Base-by-base conservation (phyloP, 2,113 vertebrate genomes). In the Nansenia antarctica region DNA sequence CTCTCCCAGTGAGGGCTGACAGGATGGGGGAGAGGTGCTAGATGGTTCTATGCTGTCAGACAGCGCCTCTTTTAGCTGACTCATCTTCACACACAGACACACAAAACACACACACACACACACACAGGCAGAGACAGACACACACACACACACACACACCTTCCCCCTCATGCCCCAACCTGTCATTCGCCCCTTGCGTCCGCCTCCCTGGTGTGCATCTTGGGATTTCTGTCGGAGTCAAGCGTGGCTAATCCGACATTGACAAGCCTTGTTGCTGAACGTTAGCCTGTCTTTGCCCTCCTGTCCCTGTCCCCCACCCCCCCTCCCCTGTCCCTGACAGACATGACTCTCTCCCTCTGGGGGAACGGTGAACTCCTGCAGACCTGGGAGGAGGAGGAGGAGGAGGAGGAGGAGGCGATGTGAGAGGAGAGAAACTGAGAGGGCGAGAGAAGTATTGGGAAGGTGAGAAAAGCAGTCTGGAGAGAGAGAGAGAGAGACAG, bases 31-130 rank as follows among this genome's bases (percentile, higher is more conserved):
- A 24, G 27, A 30, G 54, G 15, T 57, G 7, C 5, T 27, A 73
- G 82, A 71, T 47, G 53, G 32, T 67, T 63, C 55, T 26, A 47
- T 26, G 3, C 27, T 57, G 27, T 29, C 27, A 57, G 11, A 29
- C 26, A 15, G 54, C 14, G 27, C 27, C 11, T 3, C 69, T 82
- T 88, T 77, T 20, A 52, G 84, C 86, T 82, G 85, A 89, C 65
- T 87, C 86, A 86, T 85, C 61, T 27, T 73, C 62, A 12, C 24
- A n/a, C n/a, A n/a, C n/a, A n/a, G n/a, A n/a, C n/a, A n/a, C n/a
- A n/a, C n/a, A n/a, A n/a, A n/a, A n/a, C n/a, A n/a, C n/a, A n/a
- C n/a, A n/a, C n/a, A n/a, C n/a, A n/a, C n/a, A n/a, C n/a, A n/a
- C n/a, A n/a, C n/a, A n/a, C n/a, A n/a, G n/a, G n/a, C n/a, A n/a